A percentile compares a stretch with the other conserved stretches of the same genome.
Conservation (phyloP, 2,888 invertebrate genomes). For the Eurois occulta region DNA sequence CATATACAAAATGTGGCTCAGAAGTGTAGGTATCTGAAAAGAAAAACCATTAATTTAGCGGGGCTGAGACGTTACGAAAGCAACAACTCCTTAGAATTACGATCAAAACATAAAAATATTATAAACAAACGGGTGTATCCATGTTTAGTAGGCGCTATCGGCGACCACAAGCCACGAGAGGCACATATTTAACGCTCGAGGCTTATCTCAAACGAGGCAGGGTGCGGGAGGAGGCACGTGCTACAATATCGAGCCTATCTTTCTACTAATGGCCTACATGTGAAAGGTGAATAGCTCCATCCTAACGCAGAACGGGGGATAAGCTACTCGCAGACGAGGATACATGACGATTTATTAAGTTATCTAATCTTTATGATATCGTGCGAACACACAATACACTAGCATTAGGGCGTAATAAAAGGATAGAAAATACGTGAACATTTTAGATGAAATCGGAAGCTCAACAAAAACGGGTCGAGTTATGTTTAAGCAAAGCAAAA, state of each 20-base stretch:
- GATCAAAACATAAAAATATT: slow-evolving; percentile 70
- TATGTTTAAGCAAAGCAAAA: slow-evolving; percentile 56
- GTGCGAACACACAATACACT: slow-evolving; percentile 43
- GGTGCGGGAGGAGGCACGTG: slow-evolving; percentile 76
- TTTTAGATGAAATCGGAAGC: slow-evolving; percentile 46
- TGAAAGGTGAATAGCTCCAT: slow-evolving; percentile 87
- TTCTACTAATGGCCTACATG: slow-evolving; percentile 87
- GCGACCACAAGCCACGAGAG: slow-evolving; percentile 78
- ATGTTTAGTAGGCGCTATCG: slow-evolving; percentile 76
- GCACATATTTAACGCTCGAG: slow-evolving; percentile 83
- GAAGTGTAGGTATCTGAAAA: slow-evolving; percentile 68
- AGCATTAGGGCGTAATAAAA: slow-evolving; percentile 35
- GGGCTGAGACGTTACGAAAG: slow-evolving; percentile 38
- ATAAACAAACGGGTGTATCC: slow-evolving; percentile 71
- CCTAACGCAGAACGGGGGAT: slow-evolving; percentile 78
- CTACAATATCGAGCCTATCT: slow-evolving; percentile 86
- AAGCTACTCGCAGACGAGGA: slow-evolving; percentile 77
- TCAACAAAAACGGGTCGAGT: slow-evolving; percentile 37
- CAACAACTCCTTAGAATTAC: slow-evolving; percentile 64
- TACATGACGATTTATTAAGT: slow-evolving; percentile 78
- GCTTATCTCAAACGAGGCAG: slow-evolving; percentile 83
- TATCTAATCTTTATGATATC: slow-evolving; percentile 70
- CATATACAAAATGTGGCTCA: slow-evolving; percentile 25
- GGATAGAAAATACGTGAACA: slow-evolving; percentile 36
- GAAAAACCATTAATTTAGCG: slow-evolving; percentile 59